Conservation (phyloP, 2,888 invertebrate genomes). For the Allophyes oxyacanthae region DNA sequence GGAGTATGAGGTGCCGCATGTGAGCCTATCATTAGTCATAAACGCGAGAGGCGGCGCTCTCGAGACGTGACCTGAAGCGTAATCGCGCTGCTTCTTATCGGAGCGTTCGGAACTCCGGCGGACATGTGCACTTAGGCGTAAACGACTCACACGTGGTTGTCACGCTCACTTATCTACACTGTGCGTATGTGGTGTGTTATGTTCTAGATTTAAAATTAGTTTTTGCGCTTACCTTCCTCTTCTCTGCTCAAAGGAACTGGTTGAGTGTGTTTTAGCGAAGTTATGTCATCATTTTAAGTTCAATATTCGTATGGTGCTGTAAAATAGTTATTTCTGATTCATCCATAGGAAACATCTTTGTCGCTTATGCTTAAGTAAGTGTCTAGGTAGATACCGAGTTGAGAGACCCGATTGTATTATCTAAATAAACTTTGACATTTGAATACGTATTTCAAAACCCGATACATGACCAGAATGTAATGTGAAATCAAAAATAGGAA, state of each 20-base stretch:
- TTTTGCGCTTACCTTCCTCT: too few species aligned
- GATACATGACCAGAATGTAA: conserved; percentile 39
- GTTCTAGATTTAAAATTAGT: too few species aligned
- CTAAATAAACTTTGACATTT: too few species aligned
- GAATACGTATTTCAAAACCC: conserved; percentile 18
- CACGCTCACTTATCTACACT: conserved; percentile 27
- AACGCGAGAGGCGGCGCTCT: conserved; percentile 72
- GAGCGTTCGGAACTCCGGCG: conserved; percentile 56
- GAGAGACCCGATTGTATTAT: too few species aligned
- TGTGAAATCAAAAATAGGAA: conserved; percentile 39
- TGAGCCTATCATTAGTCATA: conserved; percentile 89
- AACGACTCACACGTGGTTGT: conserved; percentile 57
- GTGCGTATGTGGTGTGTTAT: conserved; percentile 3
- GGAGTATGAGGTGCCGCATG: conserved; percentile 76
- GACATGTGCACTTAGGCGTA: conserved; percentile 71
- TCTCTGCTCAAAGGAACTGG: too few species aligned
- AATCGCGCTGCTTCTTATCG: conserved; percentile 70
- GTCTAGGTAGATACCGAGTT: too few species aligned
- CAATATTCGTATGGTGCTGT: too few species aligned
- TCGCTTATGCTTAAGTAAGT: too few species aligned
- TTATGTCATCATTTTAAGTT: too few species aligned
- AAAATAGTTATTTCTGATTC: too few species aligned
- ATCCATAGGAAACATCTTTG: too few species aligned
- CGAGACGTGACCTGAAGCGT: conserved; percentile 77
- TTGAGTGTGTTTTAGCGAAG: too few species aligned